Evolutionary conservation across 2,797 vertebrate species (phyloP), one percentile per base, ranked within the genome.

Genomic region (Poecilia picta): DNA sequence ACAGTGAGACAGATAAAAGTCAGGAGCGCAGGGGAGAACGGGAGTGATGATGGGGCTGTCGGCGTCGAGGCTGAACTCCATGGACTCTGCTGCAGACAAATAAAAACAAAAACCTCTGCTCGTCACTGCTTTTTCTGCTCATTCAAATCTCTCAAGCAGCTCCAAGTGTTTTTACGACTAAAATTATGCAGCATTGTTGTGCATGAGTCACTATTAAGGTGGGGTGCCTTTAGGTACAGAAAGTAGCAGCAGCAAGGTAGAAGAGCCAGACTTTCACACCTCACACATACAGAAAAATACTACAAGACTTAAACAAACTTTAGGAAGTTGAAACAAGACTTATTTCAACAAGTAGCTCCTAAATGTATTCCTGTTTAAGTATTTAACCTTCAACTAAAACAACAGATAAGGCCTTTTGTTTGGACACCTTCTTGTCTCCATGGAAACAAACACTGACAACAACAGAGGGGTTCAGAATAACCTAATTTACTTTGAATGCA

Each of bases 1-100:
- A 87, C 84, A 93, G 90, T 96, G 97, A 15, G 93, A 89, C 12
- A 82, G 91, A 91, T 98, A 99, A 92, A 99, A 99, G 47, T 97
- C 96, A 8, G 94, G 88, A 18, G 96, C 95, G 85, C 97, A 98
- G 0, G 94, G 93, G 59, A 96, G 96, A 81, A 99, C 95, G 2
- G 94, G 93, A 76, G 93, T 93, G 93, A 93, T 81, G 23, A 92
- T 89, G 64, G 97, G 97, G 80, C 97, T 98, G 86, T 99, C 98
- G 0, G 97, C 91, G 91, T 99, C 98, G 53, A 97, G 92, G 81
- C 96, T 97, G 81, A 92, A 93, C 75, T 99, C 98, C 89, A 96
- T 74, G 49, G 93, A 92, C 74, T 97, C 97, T 98, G 89, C 76
- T 90, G 78, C 31, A 86, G 3, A 76, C 70, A 82, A 5, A 73